Evolutionary conservation across 2,113 vertebrate species (phyloP), one percentile per base, ranked within the genome.

Genomic region (Cheirogaleus medius): DNA sequence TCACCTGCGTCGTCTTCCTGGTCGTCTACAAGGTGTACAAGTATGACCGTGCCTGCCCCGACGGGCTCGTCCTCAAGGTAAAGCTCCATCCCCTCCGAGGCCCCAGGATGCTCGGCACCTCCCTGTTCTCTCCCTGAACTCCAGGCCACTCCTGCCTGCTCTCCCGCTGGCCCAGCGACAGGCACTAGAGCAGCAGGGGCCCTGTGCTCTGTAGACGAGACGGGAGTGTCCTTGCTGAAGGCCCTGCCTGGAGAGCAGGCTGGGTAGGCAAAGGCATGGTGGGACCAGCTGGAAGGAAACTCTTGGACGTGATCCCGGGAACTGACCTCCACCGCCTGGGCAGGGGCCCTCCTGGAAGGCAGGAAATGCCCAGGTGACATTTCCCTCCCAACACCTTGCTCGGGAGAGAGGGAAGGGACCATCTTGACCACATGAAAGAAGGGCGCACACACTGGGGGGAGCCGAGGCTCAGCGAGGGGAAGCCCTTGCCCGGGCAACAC

Each of bases 21-120:
- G 99, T 99, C 1, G 99, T 99, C 98, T 99, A 99, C 99, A 99
- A 99, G 98, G 99, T 99, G 97, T 99, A 99, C 98, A 99, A 99
- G 98, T 99, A 99, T 6, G 99, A 99, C 95, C 99, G 99, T 74
- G 99, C 99, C 54, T 99, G 99, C 98, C 99, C 99, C 0, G 99
- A 99, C 87, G 99, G 99, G 94, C 99, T 99, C 69, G 96, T 99
- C 95, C 99, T 99, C 98, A 99, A 99, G 99, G 99, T 99, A 99
- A 99, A 84, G 63, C 32, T 1, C 17, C 0, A 5, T 0, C 0
- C 32, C 58, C 12, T 2, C 0, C 0, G 11, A 8, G 44, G 3
- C 9, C 49, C 29, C 1, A 0, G 17, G 20, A 4, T 2, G 2
- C 0, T 32, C 2, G 11, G 27, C 8, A 1, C 5, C 39, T 2